Evolutionary conservation across 2,888 invertebrate genomes (phyloP).

Genomic region (Schrankia costaestrigalis): DNA sequence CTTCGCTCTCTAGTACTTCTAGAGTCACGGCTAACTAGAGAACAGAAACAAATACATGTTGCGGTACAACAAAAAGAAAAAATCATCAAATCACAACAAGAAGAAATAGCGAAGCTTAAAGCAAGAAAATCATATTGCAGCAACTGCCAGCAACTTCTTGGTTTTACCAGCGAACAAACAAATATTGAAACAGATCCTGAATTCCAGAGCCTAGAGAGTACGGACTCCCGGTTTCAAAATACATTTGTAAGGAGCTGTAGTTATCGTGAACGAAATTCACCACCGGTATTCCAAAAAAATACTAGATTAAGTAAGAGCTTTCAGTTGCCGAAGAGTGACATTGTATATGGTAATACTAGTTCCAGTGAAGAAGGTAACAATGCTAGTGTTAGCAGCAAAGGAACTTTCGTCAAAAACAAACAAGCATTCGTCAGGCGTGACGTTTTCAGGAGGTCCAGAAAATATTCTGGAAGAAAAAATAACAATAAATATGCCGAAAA

Average conservation of each 20-base stretch:
- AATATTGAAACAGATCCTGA: slow-evolving; percentile 78
- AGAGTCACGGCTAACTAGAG: slow-evolving; percentile 86
- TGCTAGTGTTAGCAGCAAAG: slow-evolving; percentile 60
- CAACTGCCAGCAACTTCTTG: slow-evolving; percentile 74
- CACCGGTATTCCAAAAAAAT: slow-evolving; percentile 76
- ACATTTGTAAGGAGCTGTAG: slow-evolving; percentile 74
- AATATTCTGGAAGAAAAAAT: slow-evolving; percentile 73
- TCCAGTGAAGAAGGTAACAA: slow-evolving; percentile 76
- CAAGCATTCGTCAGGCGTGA: slow-evolving; percentile 76
- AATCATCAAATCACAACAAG: slow-evolving; percentile 85
- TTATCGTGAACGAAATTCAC: slow-evolving; percentile 74
- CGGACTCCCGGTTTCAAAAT: slow-evolving; percentile 74
- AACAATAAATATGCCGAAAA: slow-evolving; percentile 60
- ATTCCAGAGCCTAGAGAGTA: slow-evolving; percentile 76
- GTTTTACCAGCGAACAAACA: slow-evolving; percentile 77
- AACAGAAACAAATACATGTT: slow-evolving; percentile 85
- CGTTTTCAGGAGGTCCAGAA: slow-evolving; percentile 73
- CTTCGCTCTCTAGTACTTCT: slow-evolving; percentile 85
- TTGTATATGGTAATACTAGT: slow-evolving; percentile 71
- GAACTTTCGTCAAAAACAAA: slow-evolving; percentile 82
- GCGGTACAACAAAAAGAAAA: slow-evolving; percentile 86
- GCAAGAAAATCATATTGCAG: slow-evolving; percentile 73
- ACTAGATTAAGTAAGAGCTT: slow-evolving; percentile 77
- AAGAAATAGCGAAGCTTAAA: slow-evolving; percentile 84
- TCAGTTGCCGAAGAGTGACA: slow-evolving; percentile 71